Evolutionary conservation across 1,140 invertebrate species (phyloP), one percentile per base, ranked within the genome.

Genomic region (Neotoxoptera formosana): DNA sequence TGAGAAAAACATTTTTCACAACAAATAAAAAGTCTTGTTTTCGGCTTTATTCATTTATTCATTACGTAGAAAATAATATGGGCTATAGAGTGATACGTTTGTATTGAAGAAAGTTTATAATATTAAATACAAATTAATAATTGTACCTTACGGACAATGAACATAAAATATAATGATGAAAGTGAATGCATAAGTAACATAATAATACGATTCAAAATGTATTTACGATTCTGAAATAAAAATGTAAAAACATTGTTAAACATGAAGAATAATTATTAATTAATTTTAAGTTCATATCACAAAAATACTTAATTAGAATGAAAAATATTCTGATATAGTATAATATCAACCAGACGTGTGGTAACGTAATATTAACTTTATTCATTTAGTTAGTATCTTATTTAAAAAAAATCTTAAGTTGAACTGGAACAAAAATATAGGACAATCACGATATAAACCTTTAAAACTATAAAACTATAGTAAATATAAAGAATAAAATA

Each of bases 111-210:
- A 84, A 84, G 41, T 41, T 84, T 45, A 84, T 45, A 45, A 47
- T 86, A 86, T 47, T 47, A 6, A 1, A 47, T 47, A 86, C 0
- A 47, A 47, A 47, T 41, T 30, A 30, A 86, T 86, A 76, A 76
- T 76, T 34, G 17, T 6, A 76, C n/a, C 60, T 76, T 34, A 76
- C 6, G 4, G 60, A 76, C 30, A 17, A 76, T n/a, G 14, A 14
- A n/a, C 14, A 76, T 76, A 17, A 76, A 76, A 76, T 23, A 86
- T 86, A 86, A 86, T 86, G n/a, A 86, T 47, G 45, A 86, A 86
- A 86, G 84, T n/a, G 45, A 86, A 30, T 84, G 30, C 84, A 47
- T 45, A 86, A 86, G 25, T 45, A 84, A 84, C 9, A 25, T 14
- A 36, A 84, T 84, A 84, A 84, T 17, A 45, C 30, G 41, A 84